Conservation (phyloP, 1,140 invertebrate genomes). For the Drosophila subobscura region DNA sequence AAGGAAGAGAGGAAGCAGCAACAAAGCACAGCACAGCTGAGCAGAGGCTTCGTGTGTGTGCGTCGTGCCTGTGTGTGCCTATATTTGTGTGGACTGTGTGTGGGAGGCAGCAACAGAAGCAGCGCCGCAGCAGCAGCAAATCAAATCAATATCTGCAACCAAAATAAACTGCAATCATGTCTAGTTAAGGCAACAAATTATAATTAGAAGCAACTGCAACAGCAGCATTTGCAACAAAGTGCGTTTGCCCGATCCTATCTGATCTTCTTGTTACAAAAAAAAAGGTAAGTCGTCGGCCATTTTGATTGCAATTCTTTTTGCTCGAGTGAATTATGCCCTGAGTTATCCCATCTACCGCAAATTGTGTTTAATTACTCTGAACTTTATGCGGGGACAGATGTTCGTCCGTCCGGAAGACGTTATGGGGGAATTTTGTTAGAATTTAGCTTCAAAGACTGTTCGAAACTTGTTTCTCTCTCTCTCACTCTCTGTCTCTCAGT, state of each 20-base stretch:
- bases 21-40: constrained; percentile 67
- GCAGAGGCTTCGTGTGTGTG: constrained; percentile 32
- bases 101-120: constrained; percentile 40
- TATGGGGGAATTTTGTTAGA: constrained; percentile 36
- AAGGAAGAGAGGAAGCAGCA: constrained; percentile 39
- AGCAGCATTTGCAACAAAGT: constrained; percentile 30
- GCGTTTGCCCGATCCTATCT: constrained; percentile 40
- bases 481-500: neutral
- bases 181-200: constrained; percentile 50
- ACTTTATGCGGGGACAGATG: constrained; percentile 43
- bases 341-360: neutral
- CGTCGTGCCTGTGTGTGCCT: constrained; percentile 26
- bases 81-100: constrained; percentile 23
- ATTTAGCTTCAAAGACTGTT: constrained; percentile 30
- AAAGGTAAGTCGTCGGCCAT: constrained; percentile 78
- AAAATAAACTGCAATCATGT: constrained; percentile 67
- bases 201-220: neutral
- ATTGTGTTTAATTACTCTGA: constrained; percentile 57
- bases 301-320: constrained; percentile 56
- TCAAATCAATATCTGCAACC: constrained; percentile 65
- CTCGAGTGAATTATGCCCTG: constrained; percentile 14
- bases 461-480: constrained; percentile 56
- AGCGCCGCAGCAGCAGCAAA: constrained; percentile 14
- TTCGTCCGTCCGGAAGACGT: neutral
- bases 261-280: constrained; percentile 42